Evolutionary conservation across 30 jellyfish, hydroid and myxozoan genomes (phyloP).

Genomic region (Chrysaora quinquecirrha): DNA sequence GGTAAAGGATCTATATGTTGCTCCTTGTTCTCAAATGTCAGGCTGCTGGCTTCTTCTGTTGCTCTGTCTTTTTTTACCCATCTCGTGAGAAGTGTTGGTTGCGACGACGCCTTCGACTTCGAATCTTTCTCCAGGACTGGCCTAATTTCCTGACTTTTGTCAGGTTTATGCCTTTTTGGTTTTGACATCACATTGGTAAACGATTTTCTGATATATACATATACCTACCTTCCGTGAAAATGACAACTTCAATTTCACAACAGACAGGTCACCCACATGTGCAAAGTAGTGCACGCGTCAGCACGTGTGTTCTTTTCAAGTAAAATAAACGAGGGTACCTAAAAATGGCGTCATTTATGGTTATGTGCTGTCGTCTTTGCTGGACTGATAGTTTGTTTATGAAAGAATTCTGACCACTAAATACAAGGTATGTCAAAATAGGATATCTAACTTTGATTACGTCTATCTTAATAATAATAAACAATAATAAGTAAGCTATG

Average conservation of each 20-base stretch:
- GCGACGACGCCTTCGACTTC: background rate
- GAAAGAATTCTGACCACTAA: too few species aligned
- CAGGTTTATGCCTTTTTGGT: background rate
- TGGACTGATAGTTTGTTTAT: too few species aligned
- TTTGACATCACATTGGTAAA: background rate
- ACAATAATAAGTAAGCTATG: too few species aligned
- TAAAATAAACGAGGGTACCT: background rate
- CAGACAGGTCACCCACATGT: constrained; percentile 2
- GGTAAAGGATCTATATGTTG: background rate
- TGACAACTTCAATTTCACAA: background rate
- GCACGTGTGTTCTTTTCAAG: background rate
- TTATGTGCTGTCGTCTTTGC: too few species aligned
- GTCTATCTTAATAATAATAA: too few species aligned
- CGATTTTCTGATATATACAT: background rate
- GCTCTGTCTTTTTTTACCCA: background rate
- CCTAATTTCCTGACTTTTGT: background rate
- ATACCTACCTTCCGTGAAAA: background rate
- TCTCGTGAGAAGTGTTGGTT: background rate
- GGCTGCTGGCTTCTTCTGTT: background rate
- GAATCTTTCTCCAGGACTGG: background rate
- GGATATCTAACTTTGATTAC: too few species aligned
- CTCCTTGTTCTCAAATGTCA: background rate
- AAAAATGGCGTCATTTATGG: background rate
- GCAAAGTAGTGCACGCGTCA: background rate
- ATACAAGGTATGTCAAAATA: too few species aligned